A percentile compares a stretch with the other conserved stretches of the same genome.
phyloP scores from a whole-genome alignment of 2,888 invertebrate genomes.

The Abscondita cerata region DNA sequence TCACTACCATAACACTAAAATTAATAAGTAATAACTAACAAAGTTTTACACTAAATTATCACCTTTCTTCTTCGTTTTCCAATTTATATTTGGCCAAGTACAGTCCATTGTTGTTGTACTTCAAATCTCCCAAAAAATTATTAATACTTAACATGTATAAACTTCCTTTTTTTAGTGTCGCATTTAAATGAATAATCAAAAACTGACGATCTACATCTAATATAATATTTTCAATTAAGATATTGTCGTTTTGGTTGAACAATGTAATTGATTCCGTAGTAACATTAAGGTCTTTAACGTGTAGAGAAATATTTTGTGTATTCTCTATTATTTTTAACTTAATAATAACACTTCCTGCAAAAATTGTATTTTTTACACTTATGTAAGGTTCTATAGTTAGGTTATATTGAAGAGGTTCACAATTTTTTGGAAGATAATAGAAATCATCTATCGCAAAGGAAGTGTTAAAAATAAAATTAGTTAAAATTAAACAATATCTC shows the following conservation, averaged over 20 bases:
- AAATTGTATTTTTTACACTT: conserved; percentile 10
- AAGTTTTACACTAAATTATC: background rate
- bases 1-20: background rate
- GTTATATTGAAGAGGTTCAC: conserved; percentile 4
- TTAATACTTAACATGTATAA: conserved; percentile 11
- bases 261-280: conserved; percentile 6
- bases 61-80: conserved; percentile 19
- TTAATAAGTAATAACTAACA: background rate
- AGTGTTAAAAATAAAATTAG: too few relatives aligned
- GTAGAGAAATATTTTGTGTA: conserved; percentile 29
- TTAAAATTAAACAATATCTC: too few relatives aligned
- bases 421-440: too few relatives aligned
- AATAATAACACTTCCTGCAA: conserved; percentile 33
- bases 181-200: conserved; percentile 13
- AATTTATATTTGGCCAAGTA: conserved; percentile 60
- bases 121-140: conserved; percentile 42
- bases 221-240: background rate
- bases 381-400: conserved; percentile 9
- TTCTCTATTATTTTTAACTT: conserved; percentile 14
- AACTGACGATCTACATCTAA: conserved; percentile 18
- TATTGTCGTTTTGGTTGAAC: background rate
- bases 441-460: too few relatives aligned
- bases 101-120: conserved; percentile 58
- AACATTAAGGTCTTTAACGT: conserved; percentile 18
- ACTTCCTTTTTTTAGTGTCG: background rate